These are phyloP conservation scores for Petrocephalus schoutedeni DNA, from an alignment of 2,797 vertebrate species.

Conservation along the genomic window DNA sequence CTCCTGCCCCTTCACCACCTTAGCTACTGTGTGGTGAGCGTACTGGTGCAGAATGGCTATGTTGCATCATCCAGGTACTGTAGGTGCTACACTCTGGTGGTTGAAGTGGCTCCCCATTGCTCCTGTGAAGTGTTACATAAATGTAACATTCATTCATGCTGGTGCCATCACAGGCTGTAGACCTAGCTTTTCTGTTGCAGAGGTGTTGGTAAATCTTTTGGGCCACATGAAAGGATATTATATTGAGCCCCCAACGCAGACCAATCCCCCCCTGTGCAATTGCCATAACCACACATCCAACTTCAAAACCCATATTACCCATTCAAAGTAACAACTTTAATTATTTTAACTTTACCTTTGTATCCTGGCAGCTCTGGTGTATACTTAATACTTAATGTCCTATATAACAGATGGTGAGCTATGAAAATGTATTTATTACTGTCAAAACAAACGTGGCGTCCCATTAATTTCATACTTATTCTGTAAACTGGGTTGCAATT, in stretches of 20 bases:
- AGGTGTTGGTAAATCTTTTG: neutral
- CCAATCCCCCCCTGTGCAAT: neutral
- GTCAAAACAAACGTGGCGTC: neutral
- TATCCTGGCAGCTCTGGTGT: neutral
- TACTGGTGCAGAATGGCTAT: neutral
- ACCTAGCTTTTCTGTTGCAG: neutral
- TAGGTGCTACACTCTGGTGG: neutral
- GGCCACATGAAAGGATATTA: neutral
- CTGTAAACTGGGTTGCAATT: neutral
- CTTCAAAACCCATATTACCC: neutral
- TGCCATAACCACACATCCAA: neutral
- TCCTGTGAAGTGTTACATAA: neutral
- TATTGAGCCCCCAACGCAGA: neutral
- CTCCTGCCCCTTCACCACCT: neutral
- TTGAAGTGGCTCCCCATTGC: neutral
- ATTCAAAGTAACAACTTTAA: neutral
- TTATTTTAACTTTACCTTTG: neutral
- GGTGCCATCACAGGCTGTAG: neutral
- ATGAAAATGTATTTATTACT: conserved; percentile 1
- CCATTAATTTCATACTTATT: neutral
- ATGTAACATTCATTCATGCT: no score
- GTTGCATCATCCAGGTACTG: neutral
- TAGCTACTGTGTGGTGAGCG: neutral
- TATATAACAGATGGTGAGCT: neutral
- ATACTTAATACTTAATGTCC: neutral